These are phyloP conservation scores for Bujurquina vittata DNA, from an alignment of 2,113 vertebrate species.

Conservation along the genomic window DNA sequence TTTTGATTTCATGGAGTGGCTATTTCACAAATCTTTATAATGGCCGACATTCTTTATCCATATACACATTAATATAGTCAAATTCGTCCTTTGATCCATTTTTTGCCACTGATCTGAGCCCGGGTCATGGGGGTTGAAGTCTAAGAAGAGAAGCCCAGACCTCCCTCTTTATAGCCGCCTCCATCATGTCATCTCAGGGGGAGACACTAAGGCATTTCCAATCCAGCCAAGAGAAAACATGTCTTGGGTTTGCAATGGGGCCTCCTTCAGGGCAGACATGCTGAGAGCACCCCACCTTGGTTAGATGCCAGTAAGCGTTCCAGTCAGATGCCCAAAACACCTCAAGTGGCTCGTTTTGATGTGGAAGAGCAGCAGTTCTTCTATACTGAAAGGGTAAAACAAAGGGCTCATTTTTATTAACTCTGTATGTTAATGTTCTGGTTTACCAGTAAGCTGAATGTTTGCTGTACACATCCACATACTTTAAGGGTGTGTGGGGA, in stretches of 20 bases:
- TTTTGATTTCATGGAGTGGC: not conserved
- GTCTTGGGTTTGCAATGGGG: not conserved
- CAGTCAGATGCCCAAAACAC: not conserved
- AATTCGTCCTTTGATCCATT: not conserved
- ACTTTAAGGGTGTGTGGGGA: not conserved
- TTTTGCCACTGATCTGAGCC: not conserved
- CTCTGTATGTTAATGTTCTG: not conserved
- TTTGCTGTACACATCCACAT: not conserved
- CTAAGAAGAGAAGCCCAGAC: not conserved
- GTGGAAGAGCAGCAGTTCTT: not conserved
- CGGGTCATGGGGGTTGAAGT: not conserved
- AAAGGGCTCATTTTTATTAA: not conserved
- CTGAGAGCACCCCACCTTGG: not conserved
- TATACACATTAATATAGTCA: not conserved
- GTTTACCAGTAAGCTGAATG: not conserved
- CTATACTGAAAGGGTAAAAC: not conserved
- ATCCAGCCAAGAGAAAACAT: not conserved
- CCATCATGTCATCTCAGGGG: not conserved
- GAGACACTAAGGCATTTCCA: not conserved
- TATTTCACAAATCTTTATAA: not conserved
- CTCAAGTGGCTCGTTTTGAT: not conserved
- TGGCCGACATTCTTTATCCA: not conserved
- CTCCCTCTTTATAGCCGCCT: not conserved
- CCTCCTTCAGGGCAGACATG: not conserved
- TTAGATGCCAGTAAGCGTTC: not conserved